Conservation (phyloP, 2,113 vertebrate genomes). For the Pseudorectes ferrugineus region DNA sequence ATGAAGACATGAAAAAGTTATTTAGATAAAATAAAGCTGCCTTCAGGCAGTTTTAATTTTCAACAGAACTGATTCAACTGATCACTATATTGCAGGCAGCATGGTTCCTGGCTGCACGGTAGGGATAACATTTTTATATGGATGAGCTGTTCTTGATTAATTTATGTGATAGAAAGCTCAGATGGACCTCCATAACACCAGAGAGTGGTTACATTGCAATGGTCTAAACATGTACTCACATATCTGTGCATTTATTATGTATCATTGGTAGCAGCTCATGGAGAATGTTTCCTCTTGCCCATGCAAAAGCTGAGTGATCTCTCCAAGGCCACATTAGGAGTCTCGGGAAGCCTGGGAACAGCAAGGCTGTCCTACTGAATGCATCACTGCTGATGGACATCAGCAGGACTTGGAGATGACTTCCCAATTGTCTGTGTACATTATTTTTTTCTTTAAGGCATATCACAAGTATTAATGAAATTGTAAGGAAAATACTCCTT, state of each 20-base stretch:
- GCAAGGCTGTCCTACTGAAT: not conserved
- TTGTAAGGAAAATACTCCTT: not conserved
- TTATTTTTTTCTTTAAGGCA: not conserved
- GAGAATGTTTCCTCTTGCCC: not conserved
- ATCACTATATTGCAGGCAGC: not conserved
- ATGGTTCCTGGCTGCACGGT: not conserved
- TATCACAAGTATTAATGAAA: not conserved
- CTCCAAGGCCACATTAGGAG: fast-evolving
- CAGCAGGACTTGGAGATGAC: not conserved
- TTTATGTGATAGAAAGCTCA: not conserved
- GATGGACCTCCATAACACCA: not conserved
- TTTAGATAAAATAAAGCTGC: not conserved
- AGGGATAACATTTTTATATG: not conserved
- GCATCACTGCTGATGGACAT: not conserved
- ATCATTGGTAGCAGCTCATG: not conserved
- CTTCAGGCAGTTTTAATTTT: conserved; percentile 20
- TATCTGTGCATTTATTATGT: not conserved
- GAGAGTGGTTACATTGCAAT: not conserved
- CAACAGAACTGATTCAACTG: not conserved
- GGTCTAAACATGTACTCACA: not conserved
- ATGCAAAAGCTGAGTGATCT: not conserved
- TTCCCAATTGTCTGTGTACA: not conserved
- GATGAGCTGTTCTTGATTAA: not conserved
- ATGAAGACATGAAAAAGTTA: not conserved
- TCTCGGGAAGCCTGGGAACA: not conserved